Percentiles rank a stretch among this genome's conserved stretches.
Conservation (phyloP, 2,888 invertebrate species). For the Trichogramma dendrolimi region DNA sequence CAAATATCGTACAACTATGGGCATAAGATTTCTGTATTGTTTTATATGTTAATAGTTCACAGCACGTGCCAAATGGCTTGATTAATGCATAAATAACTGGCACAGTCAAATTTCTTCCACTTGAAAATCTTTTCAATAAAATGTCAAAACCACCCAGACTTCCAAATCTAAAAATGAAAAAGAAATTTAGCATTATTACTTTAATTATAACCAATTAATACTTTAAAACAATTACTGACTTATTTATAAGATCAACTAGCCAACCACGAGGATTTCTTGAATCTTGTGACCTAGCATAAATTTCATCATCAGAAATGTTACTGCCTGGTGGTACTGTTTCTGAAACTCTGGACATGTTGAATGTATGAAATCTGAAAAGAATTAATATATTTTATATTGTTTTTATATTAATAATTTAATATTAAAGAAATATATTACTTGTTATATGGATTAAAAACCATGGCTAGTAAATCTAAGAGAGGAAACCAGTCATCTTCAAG, state of each 20-base stretch:
- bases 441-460: conserved; percentile 92
- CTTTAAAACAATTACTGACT: conserved; percentile 49
- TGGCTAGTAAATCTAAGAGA: conserved; percentile 83
- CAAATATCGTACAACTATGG: conserved; percentile 69
- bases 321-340: conserved; percentile 65
- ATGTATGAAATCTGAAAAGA: conserved; percentile 72
- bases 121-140: conserved; percentile 77
- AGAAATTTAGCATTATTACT: conserved; percentile 8
- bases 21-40: conserved; percentile 87
- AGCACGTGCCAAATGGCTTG: conserved; percentile 87
- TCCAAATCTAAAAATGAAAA: conserved; percentile 66
- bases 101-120: conserved; percentile 67
- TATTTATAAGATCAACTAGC: conserved; percentile 93
- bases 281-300: conserved; percentile 73
- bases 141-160: conserved; percentile 84
- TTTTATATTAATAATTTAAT: conserved; percentile 10
- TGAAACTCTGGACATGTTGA: conserved; percentile 73
- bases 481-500: conserved; percentile 87
- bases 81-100: conserved; percentile 77
- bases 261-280: conserved; percentile 85
- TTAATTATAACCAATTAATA: background rate
- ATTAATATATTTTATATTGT: background rate
- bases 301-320: conserved; percentile 65
- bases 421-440: conserved; percentile 62
- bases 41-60: conserved; percentile 82